These are phyloP conservation scores for Sinocyclocheilus anophthalmus DNA, from an alignment of 2,113 vertebrate species.

Conservation along the genomic window DNA sequence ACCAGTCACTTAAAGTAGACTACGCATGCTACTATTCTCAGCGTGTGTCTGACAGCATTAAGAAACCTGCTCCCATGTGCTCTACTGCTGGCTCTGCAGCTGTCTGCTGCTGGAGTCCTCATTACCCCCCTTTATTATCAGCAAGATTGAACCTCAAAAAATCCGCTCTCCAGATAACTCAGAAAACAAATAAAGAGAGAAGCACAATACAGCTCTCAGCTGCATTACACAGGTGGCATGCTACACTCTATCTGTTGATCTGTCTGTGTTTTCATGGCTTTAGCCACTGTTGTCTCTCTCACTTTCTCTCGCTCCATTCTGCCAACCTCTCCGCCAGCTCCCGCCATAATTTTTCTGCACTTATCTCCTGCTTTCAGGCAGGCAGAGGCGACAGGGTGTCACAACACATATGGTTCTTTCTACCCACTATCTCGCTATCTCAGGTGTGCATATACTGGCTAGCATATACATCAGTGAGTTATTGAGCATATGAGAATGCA, in stretches of 20 bases:
- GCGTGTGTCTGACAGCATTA: constrained; percentile 31
- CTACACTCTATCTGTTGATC: constrained; percentile 60
- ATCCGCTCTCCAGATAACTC: constrained; percentile 40
- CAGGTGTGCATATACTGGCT: constrained; percentile 31
- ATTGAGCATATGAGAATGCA: constrained; percentile 51
- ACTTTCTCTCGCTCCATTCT: constrained; percentile 35
- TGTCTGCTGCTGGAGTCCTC: constrained; percentile 33
- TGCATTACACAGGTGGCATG: constrained; percentile 51
- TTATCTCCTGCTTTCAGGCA: constrained; percentile 61
- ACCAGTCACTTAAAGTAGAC: constrained; percentile 2
- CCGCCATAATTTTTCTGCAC: constrained; percentile 62
- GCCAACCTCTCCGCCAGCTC: constrained; percentile 24
- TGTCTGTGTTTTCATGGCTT: constrained; percentile 36
- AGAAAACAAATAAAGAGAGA: constrained; percentile 46
- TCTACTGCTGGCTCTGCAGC: constrained; percentile 50
- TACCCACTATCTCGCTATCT: constrained; percentile 39
- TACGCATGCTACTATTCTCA: constrained; percentile 7
- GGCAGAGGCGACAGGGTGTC: constrained; percentile 57
- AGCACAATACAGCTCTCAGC: constrained; percentile 24
- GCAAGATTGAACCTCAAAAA: constrained; percentile 40
- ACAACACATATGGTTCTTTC: constrained; percentile 44
- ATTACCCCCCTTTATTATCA: constrained; percentile 48
- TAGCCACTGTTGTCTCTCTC: constrained; percentile 40
- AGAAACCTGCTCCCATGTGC: constrained; percentile 31
- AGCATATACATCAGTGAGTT: constrained; percentile 55